Base-by-base conservation (phyloP, 30 jellyfish, hydroid and myxozoan genomes). In the Chironex yamaguchii region DNA sequence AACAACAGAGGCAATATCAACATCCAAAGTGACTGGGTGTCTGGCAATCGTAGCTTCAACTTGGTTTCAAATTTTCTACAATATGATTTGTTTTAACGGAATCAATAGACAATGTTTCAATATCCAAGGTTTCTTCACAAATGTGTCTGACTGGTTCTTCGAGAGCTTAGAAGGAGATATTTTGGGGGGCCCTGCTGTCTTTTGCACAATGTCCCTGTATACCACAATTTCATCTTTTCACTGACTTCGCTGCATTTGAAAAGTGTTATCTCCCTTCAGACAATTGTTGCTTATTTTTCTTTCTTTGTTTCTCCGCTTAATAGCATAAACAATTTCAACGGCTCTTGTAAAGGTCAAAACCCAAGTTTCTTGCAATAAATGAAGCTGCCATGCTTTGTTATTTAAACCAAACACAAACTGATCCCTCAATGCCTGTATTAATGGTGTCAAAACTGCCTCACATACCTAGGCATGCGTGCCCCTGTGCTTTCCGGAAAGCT, bases 331-430 rank as follows among this genome's bases (percentile, higher is more conserved):
- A 50, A 3, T 71, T 71, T 71, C 73, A 70, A 71, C 76, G 54
- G 87, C 76, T 74, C 74, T 74, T 74, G 78, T 76, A 54, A 76
- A 76, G 71, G 88, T 76, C 74, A 76, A 76, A 82, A 80, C 86
- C 30, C 52, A 79, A 66, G 92, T 51, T 67, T 66, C 92, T 82
- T 82, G 92, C 86, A 82, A 82, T 82, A 82, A 82, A 21, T 86
- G 71, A 67, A 70, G 86, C 29, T 68, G 86, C 92, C 92, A 82
- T 52, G 86, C 86, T 31, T 82, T 71, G 79, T 67, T 82, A 66
- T 69, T 51, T 86, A 82, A 68, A 67, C 84, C 84, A 17, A 82
- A 82, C 33, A 63, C 73, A 67, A 63, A 81, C 29, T 81, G 84
- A 68, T 81, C 36, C 49, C 78, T 21, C 9, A 58, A 52, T 34